Conservation (phyloP, 2,797 vertebrate species). For the Typhlichthys eigenmanni region DNA sequence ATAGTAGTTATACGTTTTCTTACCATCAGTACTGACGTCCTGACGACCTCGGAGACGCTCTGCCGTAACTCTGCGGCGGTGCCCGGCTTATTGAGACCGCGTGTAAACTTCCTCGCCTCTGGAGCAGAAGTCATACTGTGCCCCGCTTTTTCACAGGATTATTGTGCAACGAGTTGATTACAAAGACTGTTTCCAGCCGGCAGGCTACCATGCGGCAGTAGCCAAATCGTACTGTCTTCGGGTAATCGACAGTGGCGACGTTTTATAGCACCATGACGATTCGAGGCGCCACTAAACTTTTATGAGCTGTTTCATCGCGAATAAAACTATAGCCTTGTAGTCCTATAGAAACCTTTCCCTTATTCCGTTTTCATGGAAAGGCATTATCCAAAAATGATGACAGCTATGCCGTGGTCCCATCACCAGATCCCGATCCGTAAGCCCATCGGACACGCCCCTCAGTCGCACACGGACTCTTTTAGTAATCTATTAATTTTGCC, state of each 20-base stretch:
- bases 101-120: constrained; percentile 93
- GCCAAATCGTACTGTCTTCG: not conserved
- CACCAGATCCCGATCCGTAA: not conserved
- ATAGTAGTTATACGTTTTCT: constrained; percentile 53
- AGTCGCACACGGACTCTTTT: not conserved
- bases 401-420: not conserved
- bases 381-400: not conserved
- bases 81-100: constrained; percentile 90
- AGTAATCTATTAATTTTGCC: not conserved
- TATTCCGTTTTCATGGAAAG: too few relatives aligned
- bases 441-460: not conserved
- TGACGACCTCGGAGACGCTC: constrained; percentile 93
- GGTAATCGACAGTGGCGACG: not conserved
- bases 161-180: not conserved
- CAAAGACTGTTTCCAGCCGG: too few relatives aligned
- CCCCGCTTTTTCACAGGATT: constrained; percentile 23
- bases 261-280: too few relatives aligned
- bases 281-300: too few relatives aligned
- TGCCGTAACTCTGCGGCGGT: constrained; percentile 94
- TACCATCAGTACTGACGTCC: constrained; percentile 89
- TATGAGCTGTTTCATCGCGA: too few relatives aligned
- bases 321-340: too few relatives aligned
- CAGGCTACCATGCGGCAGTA: not conserved
- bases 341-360: too few relatives aligned
- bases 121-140: constrained; percentile 70